phyloP scores from a whole-genome alignment of 2,113 vertebrate genomes.

The Nothocercus julius region DNA sequence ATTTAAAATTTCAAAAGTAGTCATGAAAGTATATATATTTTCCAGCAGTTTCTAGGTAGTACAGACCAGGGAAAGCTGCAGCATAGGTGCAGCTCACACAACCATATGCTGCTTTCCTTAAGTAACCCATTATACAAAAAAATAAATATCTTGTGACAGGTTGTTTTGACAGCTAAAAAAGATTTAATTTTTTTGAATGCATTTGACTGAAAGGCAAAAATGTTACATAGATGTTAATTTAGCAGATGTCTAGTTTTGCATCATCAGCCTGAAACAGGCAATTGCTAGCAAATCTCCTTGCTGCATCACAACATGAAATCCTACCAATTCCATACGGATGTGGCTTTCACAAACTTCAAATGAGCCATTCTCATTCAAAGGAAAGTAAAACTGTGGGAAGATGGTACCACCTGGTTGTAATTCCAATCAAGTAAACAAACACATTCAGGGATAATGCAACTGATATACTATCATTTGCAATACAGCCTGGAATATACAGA shows the following conservation, averaged over 20 bases:
- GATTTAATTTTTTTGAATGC: conserved; percentile 74
- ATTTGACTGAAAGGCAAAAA: conserved; percentile 82
- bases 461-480: not conserved
- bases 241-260: conserved; percentile 83
- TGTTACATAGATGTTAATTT: conserved; percentile 83
- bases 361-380: conserved; percentile 71
- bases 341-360: conserved; percentile 74
- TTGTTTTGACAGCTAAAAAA: conserved; percentile 82
- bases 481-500: not conserved
- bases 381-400: conserved; percentile 68
- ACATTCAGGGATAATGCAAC: conserved; percentile 44
- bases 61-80: not conserved
- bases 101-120: conserved; percentile 76
- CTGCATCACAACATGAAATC: conserved; percentile 71
- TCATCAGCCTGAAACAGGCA: conserved; percentile 80
- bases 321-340: conserved; percentile 66
- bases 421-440: conserved; percentile 63
- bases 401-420: conserved; percentile 70
- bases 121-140: conserved; percentile 79
- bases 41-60: conserved; percentile 24
- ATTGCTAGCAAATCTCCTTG: conserved; percentile 76
- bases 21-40: not conserved
- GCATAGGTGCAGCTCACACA: conserved; percentile 51
- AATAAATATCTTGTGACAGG: conserved; percentile 79
- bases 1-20: not conserved